Evolutionary conservation across 2,888 invertebrate genomes (phyloP).

Genomic region (Heteromyza rotundicornis): DNA sequence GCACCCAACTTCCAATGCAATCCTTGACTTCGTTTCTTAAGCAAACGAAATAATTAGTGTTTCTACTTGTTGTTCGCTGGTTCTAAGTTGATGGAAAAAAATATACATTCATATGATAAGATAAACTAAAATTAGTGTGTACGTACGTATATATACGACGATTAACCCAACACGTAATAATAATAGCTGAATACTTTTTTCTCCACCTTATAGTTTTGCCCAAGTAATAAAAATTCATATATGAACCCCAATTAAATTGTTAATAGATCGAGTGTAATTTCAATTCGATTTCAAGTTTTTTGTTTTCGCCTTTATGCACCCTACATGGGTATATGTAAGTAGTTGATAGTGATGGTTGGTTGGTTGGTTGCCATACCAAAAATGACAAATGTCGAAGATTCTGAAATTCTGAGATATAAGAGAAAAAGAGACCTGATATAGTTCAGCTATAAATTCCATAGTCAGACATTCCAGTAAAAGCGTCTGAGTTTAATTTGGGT

Average conservation of each 20-base stretch:
- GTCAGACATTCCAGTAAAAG: too few relatives aligned
- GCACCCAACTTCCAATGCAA: too few relatives aligned
- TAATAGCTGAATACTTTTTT: slow-evolving; percentile 7
- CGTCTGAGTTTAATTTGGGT: too few relatives aligned
- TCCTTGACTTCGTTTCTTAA: too few relatives aligned
- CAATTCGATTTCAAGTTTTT: slow-evolving; percentile 34
- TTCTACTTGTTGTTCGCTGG: background rate
- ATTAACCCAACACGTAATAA: too few relatives aligned
- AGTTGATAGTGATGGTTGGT: too few relatives aligned
- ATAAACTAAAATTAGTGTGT: slow-evolving; percentile 22
- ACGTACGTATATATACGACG: background rate
- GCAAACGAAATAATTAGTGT: slow-evolving; percentile 18
- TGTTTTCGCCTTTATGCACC: slow-evolving; percentile 7
- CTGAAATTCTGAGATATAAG: too few relatives aligned
- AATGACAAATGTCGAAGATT: too few relatives aligned
- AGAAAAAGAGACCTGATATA: too few relatives aligned
- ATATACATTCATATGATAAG: slow-evolving; percentile 23
- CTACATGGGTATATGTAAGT: too few relatives aligned
- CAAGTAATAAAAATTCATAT: slow-evolving; percentile 11
- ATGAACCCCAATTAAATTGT: slow-evolving; percentile 30
- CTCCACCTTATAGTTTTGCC: background rate
- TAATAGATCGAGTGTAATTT: slow-evolving; percentile 33
- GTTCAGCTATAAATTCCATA: too few relatives aligned
- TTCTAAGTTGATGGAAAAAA: slow-evolving; percentile 3
- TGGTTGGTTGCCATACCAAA: too few relatives aligned